These are phyloP conservation scores for Parnassius apollo DNA, from an alignment of 2,888 invertebrate genomes.

Conservation along the genomic window DNA sequence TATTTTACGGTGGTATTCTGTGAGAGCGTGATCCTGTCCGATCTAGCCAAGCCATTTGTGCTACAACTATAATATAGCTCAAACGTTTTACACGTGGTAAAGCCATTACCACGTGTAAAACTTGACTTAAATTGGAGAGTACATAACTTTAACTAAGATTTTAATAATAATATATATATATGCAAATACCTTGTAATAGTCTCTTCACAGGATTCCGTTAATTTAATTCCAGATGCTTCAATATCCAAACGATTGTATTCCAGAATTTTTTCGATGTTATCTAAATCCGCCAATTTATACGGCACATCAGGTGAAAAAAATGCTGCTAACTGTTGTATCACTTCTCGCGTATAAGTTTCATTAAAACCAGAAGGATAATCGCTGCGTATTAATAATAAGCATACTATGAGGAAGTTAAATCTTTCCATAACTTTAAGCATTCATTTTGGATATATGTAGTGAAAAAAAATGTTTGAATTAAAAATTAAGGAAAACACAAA, in stretches of 20 bases:
- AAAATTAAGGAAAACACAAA: too few species aligned
- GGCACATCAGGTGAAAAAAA: constrained; percentile 21
- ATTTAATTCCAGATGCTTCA: constrained; percentile 8
- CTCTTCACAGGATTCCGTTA: constrained; percentile 19
- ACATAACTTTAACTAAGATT: too few species aligned
- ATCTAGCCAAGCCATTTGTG: too few species aligned
- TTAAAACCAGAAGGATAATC: constrained; percentile 3
- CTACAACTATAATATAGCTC: too few species aligned
- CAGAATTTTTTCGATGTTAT: constrained; percentile 11
- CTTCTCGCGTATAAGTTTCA: constrained; percentile 7
- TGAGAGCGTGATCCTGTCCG: too few species aligned
- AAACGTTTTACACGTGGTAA: too few species aligned
- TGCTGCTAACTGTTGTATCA: constrained; percentile 19
- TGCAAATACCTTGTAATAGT: constrained; percentile 11
- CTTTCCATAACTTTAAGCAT: neutral
- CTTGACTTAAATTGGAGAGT: too few species aligned
- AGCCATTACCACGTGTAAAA: too few species aligned
- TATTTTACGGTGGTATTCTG: too few species aligned
- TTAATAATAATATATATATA: too few species aligned
- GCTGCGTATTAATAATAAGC: neutral
- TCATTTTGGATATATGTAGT: neutral
- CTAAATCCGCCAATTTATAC: constrained; percentile 11
- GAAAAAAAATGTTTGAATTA: too few species aligned
- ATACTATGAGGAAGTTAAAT: neutral
- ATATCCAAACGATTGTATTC: constrained; percentile 15